phyloP scores from a whole-genome alignment of 2,797 vertebrate species.

The Esox lucius region DNA sequence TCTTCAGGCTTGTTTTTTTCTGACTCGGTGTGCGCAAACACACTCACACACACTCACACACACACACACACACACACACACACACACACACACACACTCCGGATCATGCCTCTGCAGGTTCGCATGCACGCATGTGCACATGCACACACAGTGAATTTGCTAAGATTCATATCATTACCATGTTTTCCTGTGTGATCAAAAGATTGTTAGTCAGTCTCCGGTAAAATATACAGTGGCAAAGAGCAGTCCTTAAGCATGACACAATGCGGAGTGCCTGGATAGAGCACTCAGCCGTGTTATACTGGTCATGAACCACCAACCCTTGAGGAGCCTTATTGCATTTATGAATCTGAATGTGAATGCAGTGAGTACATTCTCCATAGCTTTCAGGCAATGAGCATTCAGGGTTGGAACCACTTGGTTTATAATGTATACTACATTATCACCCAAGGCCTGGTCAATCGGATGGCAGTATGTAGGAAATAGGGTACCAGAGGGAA shows the following conservation, averaged over 20 bases:
- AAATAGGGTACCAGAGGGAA: neutral
- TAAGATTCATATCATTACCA: neutral
- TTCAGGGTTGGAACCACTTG: too few species aligned
- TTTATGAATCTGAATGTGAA: too few species aligned
- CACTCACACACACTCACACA: neutral
- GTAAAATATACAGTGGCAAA: too few species aligned
- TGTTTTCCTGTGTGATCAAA: neutral
- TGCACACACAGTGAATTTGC: neutral
- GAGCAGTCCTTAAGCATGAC: too few species aligned
- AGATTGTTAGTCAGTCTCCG: neutral
- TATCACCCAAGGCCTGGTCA: neutral
- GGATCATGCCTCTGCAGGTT: neutral
- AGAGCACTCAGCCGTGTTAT: too few species aligned
- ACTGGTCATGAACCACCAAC: too few species aligned
- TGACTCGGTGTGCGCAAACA: neutral
- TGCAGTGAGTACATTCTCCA: too few species aligned
- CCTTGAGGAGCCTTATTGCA: too few species aligned
- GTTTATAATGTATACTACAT: too few species aligned
- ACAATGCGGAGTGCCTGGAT: too few species aligned
- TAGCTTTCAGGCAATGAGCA: too few species aligned
- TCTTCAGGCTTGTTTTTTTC: neutral
- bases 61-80: neutral
- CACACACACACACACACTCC: conserved; percentile 13
- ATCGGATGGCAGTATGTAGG: neutral
- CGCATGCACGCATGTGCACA: conserved; percentile 9